phyloP scores from a whole-genome alignment of 2,113 vertebrate species.

The Strigops habroptila region DNA sequence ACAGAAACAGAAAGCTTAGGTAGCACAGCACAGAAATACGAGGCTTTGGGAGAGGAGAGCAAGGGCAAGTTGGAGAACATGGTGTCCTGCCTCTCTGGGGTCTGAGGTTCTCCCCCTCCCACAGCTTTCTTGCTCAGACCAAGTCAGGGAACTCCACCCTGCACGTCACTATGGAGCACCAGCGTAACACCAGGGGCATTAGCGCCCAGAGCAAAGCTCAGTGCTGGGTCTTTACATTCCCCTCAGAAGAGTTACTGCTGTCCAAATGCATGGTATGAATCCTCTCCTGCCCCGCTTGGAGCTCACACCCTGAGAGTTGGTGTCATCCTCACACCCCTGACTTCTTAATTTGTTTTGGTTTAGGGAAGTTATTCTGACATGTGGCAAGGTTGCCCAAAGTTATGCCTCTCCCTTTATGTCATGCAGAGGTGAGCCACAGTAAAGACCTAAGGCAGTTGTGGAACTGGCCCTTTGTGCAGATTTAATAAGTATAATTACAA shows the following conservation, averaged over 20 bases:
- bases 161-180: rapidly evolving
- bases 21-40: background rate
- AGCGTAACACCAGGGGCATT: background rate
- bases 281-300: background rate
- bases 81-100: background rate
- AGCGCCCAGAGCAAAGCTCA: background rate
- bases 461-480: background rate
- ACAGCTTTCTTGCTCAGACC: background rate
- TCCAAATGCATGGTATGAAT: background rate
- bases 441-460: background rate
- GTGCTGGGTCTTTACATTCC: rapidly evolving
- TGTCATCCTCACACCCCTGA: background rate
- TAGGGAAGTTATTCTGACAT: background rate
- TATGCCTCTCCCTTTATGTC: background rate
- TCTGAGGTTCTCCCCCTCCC: background rate
- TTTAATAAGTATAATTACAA: background rate
- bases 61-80: background rate
- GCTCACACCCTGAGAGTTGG: background rate
- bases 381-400: background rate
- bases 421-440: background rate
- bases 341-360: background rate
- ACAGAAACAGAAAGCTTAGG: background rate
- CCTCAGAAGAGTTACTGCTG: background rate
- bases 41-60: background rate
- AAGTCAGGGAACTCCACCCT: background rate